Evolutionary conservation across 2,888 invertebrate species (phyloP).

Genomic region (Argyra leucocephala): DNA sequence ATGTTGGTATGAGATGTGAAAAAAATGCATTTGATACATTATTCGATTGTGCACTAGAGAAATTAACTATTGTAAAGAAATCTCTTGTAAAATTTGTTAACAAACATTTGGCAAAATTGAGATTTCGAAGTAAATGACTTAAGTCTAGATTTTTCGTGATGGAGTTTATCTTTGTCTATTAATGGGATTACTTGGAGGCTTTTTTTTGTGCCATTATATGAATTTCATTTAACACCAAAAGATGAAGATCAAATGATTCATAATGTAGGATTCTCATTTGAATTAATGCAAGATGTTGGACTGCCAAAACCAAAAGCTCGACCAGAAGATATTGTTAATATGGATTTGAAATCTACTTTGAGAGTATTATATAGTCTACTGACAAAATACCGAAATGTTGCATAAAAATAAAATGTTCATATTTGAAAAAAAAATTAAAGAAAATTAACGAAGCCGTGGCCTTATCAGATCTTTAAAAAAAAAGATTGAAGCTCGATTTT

Average conservation of each 20-base stretch:
- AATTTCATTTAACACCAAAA: conserved; percentile 86
- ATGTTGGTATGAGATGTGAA: conserved; percentile 89
- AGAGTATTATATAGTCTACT: conserved; percentile 94
- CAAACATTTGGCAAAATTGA: conserved; percentile 88
- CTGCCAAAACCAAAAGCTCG: conserved; percentile 87
- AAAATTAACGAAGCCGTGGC: no score
- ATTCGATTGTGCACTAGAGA: conserved; percentile 96
- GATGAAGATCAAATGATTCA: conserved; percentile 81
- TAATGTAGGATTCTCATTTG: conserved; percentile 94
- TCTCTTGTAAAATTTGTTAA: conserved; percentile 97
- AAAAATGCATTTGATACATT: conserved; percentile 97
- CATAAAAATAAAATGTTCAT: conserved; percentile 27
- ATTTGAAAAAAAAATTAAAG: no score
- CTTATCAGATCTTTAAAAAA: no score
- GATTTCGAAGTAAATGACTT: conserved; percentile 91
- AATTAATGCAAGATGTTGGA: conserved; percentile 95
- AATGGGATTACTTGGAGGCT: conserved; percentile 93
- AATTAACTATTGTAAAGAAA: conserved; percentile 93
- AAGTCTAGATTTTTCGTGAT: conserved; percentile 90
- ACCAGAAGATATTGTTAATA: conserved; percentile 97
- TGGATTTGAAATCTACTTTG: conserved; percentile 92
- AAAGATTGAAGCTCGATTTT: no score
- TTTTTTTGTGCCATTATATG: conserved; percentile 93
- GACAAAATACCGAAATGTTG: conserved; percentile 76
- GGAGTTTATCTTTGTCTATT: conserved; percentile 91